Conservation (phyloP, 2,113 vertebrate genomes). For the Podilymbus podiceps region DNA sequence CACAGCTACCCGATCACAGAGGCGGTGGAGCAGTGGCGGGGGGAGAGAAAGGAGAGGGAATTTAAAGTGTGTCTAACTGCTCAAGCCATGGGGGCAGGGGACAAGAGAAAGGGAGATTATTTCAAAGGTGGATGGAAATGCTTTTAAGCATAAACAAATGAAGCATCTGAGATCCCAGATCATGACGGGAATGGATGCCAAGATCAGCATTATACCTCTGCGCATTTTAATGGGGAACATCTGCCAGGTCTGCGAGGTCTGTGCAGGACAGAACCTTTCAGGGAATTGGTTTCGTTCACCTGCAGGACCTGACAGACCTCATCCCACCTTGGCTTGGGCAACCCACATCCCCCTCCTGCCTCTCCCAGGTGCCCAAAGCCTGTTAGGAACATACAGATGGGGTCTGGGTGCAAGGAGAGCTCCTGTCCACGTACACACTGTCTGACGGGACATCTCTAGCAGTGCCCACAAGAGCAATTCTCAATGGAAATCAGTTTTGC, state of each 20-base stretch:
- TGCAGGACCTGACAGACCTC: background rate
- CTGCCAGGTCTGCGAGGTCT: rapidly evolving
- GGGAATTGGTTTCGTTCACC: background rate
- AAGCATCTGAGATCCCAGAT: background rate
- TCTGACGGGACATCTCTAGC: background rate
- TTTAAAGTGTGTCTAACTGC: background rate
- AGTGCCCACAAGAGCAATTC: background rate
- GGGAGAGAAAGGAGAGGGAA: background rate
- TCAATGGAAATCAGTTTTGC: background rate
- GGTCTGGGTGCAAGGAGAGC: background rate
- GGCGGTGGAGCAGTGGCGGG: background rate
- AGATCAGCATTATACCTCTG: background rate
- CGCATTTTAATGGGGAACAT: background rate
- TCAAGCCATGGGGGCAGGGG: background rate
- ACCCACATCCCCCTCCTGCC: background rate
- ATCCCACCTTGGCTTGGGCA: background rate
- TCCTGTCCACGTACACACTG: rapidly evolving
- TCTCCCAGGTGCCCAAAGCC: background rate
- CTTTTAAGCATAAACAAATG: background rate
- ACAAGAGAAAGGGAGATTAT: background rate
- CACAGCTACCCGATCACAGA: background rate
- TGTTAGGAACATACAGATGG: background rate
- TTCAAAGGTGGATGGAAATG: background rate
- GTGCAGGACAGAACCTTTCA: background rate
- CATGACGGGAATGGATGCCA: background rate